Evolutionary conservation across 2,888 invertebrate species (phyloP).

Genomic region (Trichogramma evanescens): DNA sequence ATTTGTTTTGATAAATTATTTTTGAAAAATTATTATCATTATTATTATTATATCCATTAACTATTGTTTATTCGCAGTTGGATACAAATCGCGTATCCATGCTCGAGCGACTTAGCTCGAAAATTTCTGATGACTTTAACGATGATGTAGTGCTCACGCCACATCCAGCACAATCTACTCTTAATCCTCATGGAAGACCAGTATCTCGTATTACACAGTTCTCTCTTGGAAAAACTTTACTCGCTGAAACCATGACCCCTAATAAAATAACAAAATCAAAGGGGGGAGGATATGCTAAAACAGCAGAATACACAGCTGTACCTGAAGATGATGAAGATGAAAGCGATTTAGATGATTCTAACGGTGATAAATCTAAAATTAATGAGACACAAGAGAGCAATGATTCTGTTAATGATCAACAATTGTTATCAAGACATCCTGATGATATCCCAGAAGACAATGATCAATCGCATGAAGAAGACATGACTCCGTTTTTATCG

Average conservation of each 20-base stretch:
- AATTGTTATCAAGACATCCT: not conserved
- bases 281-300: not conserved
- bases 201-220: constrained; percentile 13
- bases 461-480: not conserved
- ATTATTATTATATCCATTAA: too few species aligned
- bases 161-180: constrained; percentile 17
- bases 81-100: too few species aligned
- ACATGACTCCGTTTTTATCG: not conserved
- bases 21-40: too few species aligned
- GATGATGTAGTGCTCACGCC: constrained; percentile 6
- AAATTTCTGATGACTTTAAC: not conserved
- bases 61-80: too few species aligned
- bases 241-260: not conserved
- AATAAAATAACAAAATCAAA: not conserved
- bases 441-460: not conserved
- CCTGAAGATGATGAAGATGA: too few species aligned
- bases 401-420: not conserved
- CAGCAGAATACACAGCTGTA: too few species aligned
- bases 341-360: too few species aligned
- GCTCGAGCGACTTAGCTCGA: too few species aligned
- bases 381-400: not conserved
- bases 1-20: too few species aligned
- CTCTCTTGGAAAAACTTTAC: not conserved
- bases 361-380: too few species aligned
- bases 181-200: constrained; percentile 8